These are phyloP conservation scores for Platysternon megacephalum DNA, from an alignment of 2,113 vertebrate species.

Conservation along the genomic window DNA sequence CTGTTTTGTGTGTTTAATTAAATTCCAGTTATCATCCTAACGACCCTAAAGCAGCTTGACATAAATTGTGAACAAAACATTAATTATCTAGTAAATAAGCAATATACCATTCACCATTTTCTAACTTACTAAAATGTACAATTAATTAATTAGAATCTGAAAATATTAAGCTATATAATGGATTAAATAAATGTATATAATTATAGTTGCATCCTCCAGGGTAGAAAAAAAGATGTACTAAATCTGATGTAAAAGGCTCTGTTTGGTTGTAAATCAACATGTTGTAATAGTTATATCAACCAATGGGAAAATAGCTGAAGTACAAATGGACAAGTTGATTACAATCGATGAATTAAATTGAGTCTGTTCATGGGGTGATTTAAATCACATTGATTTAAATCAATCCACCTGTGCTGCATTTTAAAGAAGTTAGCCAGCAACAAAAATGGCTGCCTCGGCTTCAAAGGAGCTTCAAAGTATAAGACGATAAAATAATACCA, in stretches of 20 bases:
- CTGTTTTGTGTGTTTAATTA: neutral
- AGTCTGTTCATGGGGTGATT: neutral
- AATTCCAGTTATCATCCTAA: neutral
- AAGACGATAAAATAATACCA: neutral
- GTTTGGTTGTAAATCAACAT: neutral
- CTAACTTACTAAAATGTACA: neutral
- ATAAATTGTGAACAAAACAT: neutral
- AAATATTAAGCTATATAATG: neutral
- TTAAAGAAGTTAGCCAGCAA: neutral
- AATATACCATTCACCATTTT: neutral
- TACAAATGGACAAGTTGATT: neutral
- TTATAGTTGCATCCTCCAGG: neutral
- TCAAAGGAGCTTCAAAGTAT: neutral
- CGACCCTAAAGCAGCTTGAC: neutral
- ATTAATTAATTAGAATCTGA: neutral
- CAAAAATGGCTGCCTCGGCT: accelerated
- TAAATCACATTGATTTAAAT: neutral
- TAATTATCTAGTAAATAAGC: neutral
- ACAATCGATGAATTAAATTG: neutral
- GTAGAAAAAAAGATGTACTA: neutral
- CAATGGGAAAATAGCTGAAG: neutral
- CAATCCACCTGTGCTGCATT: neutral
- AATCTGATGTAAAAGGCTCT: neutral
- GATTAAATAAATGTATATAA: neutral
- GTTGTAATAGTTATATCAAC: neutral